Conservation (phyloP, 1,140 invertebrate genomes). For the Berghia stephanieae region DNA sequence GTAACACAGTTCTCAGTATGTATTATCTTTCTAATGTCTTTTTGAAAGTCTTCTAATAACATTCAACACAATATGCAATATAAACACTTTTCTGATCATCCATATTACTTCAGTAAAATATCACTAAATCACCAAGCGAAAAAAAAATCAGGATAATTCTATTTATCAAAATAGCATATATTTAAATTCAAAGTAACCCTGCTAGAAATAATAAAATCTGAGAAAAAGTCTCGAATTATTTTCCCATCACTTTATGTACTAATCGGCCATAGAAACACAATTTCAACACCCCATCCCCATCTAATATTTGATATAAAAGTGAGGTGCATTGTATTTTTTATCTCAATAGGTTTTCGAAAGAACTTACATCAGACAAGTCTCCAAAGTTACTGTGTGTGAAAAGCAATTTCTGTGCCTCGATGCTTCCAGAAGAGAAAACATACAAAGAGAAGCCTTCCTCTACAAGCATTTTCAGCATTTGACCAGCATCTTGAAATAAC, state of each 20-base stretch:
- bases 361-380: slow-evolving; percentile 75
- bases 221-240: no score
- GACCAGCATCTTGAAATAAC: slow-evolving; percentile 85
- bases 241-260: not conserved
- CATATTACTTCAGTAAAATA: no score
- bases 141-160: no score
- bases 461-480: slow-evolving; percentile 78
- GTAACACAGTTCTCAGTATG: no score
- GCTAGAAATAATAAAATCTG: no score
- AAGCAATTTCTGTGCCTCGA: slow-evolving; percentile 88
- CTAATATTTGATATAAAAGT: not conserved
- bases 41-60: no score
- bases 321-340: not conserved
- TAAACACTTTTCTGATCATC: no score
- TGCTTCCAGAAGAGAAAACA: slow-evolving; percentile 92
- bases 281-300: not conserved
- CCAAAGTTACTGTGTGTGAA: slow-evolving; percentile 82
- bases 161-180: no score
- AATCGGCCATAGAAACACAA: not conserved
- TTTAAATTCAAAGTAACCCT: no score
- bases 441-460: slow-evolving; percentile 76
- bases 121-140: no score
- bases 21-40: no score
- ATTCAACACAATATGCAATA: no score
- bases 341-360: not conserved